Percentiles rank a stretch among this genome's conserved stretches.
These are phyloP conservation scores for Acromyrmex heyeri DNA, from an alignment of 1,140 invertebrate species.

Conservation along the genomic window DNA sequence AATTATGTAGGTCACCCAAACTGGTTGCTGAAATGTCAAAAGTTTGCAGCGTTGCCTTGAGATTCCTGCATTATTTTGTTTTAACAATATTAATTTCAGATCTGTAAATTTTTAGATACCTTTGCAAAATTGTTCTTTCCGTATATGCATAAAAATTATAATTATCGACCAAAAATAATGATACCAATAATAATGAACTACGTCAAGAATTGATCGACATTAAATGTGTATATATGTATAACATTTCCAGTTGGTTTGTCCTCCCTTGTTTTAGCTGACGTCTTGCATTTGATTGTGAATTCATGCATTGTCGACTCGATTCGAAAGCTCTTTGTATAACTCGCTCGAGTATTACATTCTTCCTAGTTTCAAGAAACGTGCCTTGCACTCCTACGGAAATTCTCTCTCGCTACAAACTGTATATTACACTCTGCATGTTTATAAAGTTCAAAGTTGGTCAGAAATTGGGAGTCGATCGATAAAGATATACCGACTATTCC, in stretches of 20 bases:
- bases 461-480: slow-evolving; percentile 10
- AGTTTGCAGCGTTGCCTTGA: no score
- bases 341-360: not conserved
- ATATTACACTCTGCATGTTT: not conserved
- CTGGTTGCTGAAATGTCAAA: no score
- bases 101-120: no score
- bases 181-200: not conserved
- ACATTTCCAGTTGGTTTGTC: not conserved
- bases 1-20: no score
- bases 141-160: no score
- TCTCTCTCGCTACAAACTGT: not conserved
- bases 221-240: not conserved
- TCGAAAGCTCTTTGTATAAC: not conserved
- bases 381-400: not conserved
- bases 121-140: no score
- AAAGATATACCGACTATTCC: not conserved
- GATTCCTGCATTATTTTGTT: no score
- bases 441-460: not conserved
- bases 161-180: not conserved
- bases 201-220: not conserved
- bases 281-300: no score
- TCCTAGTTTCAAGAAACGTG: not conserved
- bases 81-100: no score
- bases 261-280: not conserved
- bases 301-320: not conserved